Evolutionary conservation across 2,888 invertebrate species (phyloP).

Genomic region (Bombylius major): DNA sequence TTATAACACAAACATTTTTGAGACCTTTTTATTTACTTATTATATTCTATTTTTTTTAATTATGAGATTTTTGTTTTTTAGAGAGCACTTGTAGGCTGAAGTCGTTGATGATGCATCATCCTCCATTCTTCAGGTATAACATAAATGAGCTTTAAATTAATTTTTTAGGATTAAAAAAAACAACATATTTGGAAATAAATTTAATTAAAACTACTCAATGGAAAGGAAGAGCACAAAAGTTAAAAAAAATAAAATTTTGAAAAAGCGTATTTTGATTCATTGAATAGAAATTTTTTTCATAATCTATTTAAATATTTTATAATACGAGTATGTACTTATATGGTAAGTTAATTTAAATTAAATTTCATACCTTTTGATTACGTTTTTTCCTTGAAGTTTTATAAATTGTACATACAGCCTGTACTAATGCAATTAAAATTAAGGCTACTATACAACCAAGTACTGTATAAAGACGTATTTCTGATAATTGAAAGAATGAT

Average conservation of each 20-base stretch:
- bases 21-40: too few relatives aligned
- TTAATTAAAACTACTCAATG: too few relatives aligned
- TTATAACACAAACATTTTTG: too few relatives aligned
- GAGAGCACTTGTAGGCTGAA: conserved; percentile 37
- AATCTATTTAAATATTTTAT: neutral
- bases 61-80: conserved; percentile 18
- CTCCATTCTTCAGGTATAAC: conserved; percentile 38
- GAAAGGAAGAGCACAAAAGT: too few relatives aligned
- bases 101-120: conserved; percentile 33
- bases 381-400: conserved; percentile 47
- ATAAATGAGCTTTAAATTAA: conserved; percentile 34
- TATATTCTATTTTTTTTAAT: too few relatives aligned
- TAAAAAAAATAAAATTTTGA: too few relatives aligned
- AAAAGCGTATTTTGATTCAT: too few relatives aligned
- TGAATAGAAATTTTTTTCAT: too few relatives aligned
- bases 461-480: conserved; percentile 68
- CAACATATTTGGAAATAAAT: too few relatives aligned
- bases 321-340: neutral
- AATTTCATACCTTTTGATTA: conserved; percentile 50
- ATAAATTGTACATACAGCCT: conserved; percentile 73
- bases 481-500: conserved; percentile 52
- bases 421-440: conserved; percentile 64
- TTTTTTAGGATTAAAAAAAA: neutral
- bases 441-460: conserved; percentile 70
- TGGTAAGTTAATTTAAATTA: too few relatives aligned